Evolutionary conservation across 2,797 vertebrate genomes (phyloP), one percentile per base, ranked within the genome.

Genomic region (Borostomias antarcticus): DNA sequence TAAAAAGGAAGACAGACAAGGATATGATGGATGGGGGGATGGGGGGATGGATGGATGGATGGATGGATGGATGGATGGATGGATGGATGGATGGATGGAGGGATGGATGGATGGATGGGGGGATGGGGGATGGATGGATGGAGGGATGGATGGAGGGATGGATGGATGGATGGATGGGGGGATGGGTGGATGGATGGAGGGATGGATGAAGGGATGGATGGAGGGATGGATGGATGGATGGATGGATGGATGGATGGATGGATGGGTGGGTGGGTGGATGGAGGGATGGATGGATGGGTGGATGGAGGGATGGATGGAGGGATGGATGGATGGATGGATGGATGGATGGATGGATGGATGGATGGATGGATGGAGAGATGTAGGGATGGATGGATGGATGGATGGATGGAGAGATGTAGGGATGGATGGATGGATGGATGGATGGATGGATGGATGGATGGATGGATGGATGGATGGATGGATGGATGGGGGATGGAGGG

Each of bases 231-330:
- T n/a, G 29, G 53, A 58, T 32, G 26, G 56, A 59, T 25, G 13
- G 51, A 61, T 19, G 51, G 30, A 71, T 23, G 25, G 58, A 59
- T 28, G 37, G n/a, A n/a, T n/a, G n/a, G n/a, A n/a, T n/a, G n/a
- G n/a, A 30, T 26, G 28, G 28, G 6, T 28, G 52, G 15, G 4
- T 54, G 10, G 17, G n/a, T n/a, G n/a, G 72, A 73, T 1, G 15
- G 11, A 52, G 28, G 29, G 58, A 56, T 47, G 26, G 30, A 64
- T 17, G 21, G 53, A 40, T n/a, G 29, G 53, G 51, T 32, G 26
- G 56, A 59, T 25, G 13, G 51, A 61, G 13, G 51, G 30, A 71
- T 23, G 25, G 58, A 59, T 28, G 37, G n/a, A n/a, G n/a, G n/a
- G n/a, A n/a, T n/a, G n/a, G n/a, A 30, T 26, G 28, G 28, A 9